Conservation (phyloP, 2,888 invertebrate genomes). For the Brenthis hecate region DNA sequence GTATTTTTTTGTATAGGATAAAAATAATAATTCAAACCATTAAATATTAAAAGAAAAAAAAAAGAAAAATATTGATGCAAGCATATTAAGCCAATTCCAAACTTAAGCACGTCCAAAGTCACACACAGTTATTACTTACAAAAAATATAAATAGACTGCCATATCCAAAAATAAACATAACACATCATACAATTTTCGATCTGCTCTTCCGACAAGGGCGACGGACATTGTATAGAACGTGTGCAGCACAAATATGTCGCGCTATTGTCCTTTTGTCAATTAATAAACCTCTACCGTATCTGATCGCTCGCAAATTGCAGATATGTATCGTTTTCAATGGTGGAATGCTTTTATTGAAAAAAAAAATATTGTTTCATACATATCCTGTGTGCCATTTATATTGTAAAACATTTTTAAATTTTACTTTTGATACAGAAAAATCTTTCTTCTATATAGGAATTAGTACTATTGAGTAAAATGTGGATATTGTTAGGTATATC, state of each 20-base stretch:
- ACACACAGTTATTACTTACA: too few species aligned
- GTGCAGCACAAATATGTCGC: slow-evolving; percentile 21
- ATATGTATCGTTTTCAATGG: slow-evolving; percentile 6
- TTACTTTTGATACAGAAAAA: too few species aligned
- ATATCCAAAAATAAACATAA: slow-evolving; percentile 10
- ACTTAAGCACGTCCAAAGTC: too few species aligned
- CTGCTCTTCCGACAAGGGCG: slow-evolving; percentile 18
- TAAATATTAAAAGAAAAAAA: too few species aligned
- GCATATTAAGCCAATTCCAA: too few species aligned
- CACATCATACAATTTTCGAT: background rate
- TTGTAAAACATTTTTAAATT: too few species aligned
- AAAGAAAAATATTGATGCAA: too few species aligned
- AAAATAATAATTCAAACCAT: too few species aligned
- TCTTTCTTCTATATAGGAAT: too few species aligned
- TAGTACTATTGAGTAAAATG: too few species aligned
- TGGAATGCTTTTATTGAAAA: slow-evolving; percentile 11
- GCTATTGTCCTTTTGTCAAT: slow-evolving; percentile 28
- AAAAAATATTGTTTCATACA: background rate
- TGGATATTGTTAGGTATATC: too few species aligned
- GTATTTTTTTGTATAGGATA: too few species aligned
- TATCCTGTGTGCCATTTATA: slow-evolving; percentile 3
- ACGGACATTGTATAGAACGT: slow-evolving; percentile 12
- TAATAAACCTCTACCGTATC: slow-evolving; percentile 23
- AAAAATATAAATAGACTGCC: background rate
- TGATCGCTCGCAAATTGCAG: slow-evolving; percentile 23